phyloP scores from a whole-genome alignment of 2,113 vertebrate species.

The Ceyx margarethae region DNA sequence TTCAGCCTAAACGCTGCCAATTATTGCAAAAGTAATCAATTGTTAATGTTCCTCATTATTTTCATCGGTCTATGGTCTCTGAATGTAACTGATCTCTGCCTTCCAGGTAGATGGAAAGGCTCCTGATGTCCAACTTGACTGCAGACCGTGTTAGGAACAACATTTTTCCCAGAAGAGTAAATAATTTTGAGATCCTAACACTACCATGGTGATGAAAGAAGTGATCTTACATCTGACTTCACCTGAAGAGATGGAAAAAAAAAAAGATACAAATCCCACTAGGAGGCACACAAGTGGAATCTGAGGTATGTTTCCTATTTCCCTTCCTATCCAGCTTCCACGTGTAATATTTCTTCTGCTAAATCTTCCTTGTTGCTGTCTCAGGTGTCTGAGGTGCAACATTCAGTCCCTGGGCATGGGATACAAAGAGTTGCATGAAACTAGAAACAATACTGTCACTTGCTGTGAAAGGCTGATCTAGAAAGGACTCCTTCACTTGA shows the following conservation, averaged over 20 bases:
- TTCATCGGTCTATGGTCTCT: background rate
- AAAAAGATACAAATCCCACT: background rate
- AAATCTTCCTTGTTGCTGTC: background rate
- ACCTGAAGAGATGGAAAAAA: background rate
- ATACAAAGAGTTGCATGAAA: background rate
- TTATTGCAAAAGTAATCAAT: background rate
- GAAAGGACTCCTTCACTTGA: background rate
- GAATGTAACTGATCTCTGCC: background rate
- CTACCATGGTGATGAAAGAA: background rate
- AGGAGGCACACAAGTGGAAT: background rate
- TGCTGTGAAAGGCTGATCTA: background rate
- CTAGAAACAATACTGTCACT: background rate
- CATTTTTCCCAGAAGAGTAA: background rate
- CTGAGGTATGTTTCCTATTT: background rate
- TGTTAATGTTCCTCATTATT: background rate
- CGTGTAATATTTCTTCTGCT: background rate
- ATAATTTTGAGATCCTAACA: background rate
- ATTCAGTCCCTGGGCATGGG: too few relatives aligned
- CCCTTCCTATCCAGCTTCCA: background rate
- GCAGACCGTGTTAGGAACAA: background rate
- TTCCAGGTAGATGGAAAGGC: background rate
- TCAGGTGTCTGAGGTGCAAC: background rate
- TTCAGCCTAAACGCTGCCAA: too few relatives aligned
- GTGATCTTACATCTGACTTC: background rate
- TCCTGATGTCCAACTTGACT: background rate